A percentile compares a stretch with the other conserved stretches of the same genome.
phyloP scores from a whole-genome alignment of 1,140 invertebrate species.

The Ceratoteleas bidentatus region DNA sequence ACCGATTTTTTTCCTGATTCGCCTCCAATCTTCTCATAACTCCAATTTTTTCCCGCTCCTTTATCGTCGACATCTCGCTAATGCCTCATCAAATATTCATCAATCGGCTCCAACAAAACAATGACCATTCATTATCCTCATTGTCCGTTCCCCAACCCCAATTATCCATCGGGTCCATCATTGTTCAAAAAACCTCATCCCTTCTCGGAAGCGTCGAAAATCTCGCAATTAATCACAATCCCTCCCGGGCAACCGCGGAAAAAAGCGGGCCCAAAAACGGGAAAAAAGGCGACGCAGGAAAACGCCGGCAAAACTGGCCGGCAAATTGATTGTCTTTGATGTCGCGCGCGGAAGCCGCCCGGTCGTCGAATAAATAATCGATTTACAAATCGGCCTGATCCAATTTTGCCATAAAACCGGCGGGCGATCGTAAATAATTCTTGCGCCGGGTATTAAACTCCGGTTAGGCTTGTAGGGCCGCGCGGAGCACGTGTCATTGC shows the following conservation, averaged over 20 bases:
- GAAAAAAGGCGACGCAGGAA: not conserved
- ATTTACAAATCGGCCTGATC: conserved; percentile 41
- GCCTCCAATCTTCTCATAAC: no score
- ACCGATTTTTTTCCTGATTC: no score
- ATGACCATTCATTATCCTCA: no score
- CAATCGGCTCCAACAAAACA: no score
- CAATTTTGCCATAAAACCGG: conserved; percentile 25
- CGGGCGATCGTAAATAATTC: conserved; percentile 33
- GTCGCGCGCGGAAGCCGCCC: not conserved
- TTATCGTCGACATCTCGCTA: no score
- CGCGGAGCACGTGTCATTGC: conserved; percentile 36
- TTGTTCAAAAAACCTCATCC: no score
- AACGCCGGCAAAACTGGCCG: not conserved
- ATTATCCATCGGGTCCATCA: no score
- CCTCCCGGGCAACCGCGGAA: not conserved
- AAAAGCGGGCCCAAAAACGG: not conserved
- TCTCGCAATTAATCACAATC: no score
- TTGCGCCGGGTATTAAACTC: conserved; percentile 42
- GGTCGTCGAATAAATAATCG: conserved; percentile 27
- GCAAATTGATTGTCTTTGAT: not conserved
- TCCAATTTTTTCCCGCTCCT: no score
- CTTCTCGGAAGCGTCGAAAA: no score
- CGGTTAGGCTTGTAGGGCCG: conserved; percentile 18
- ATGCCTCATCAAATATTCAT: no score
- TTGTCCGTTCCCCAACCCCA: no score